phyloP scores from a whole-genome alignment of 2,888 invertebrate species.

The Luffia ferchaultella region DNA sequence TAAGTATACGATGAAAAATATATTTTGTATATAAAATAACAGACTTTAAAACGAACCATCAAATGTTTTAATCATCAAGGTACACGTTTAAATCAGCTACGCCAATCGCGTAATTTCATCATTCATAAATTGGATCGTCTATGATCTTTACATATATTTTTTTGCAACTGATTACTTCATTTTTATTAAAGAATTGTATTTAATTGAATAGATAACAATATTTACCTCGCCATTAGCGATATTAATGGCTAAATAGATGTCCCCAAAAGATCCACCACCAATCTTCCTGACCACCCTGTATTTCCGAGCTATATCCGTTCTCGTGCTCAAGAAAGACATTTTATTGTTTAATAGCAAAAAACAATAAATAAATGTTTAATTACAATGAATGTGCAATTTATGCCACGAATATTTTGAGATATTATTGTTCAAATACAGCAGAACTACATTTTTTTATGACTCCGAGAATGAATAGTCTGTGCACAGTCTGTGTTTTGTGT shows the following conservation, averaged over 20 bases:
- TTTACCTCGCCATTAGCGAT: conserved; percentile 88
- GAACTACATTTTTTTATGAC: background rate
- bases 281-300: conserved; percentile 96
- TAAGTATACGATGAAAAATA: no score
- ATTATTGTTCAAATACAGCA: background rate
- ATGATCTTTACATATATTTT: background rate
- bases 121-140: background rate
- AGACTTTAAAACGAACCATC: no score
- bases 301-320: conserved; percentile 75
- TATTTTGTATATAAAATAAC: no score
- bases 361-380: background rate
- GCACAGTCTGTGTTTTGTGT: no score
- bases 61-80: no score
- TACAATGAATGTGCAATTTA: background rate
- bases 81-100: no score
- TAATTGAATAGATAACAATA: conserved; percentile 12
- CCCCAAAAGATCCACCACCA: conserved; percentile 99
- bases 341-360: background rate
- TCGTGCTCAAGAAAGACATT: conserved; percentile 20
- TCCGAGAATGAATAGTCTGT: background rate
- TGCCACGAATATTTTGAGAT: background rate
- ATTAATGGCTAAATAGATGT: conserved; percentile 96
- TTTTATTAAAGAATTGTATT: background rate
- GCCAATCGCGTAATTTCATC: background rate
- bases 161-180: background rate